Conservation (phyloP, 1,140 invertebrate species). For the Paraescarpia echinospica region DNA sequence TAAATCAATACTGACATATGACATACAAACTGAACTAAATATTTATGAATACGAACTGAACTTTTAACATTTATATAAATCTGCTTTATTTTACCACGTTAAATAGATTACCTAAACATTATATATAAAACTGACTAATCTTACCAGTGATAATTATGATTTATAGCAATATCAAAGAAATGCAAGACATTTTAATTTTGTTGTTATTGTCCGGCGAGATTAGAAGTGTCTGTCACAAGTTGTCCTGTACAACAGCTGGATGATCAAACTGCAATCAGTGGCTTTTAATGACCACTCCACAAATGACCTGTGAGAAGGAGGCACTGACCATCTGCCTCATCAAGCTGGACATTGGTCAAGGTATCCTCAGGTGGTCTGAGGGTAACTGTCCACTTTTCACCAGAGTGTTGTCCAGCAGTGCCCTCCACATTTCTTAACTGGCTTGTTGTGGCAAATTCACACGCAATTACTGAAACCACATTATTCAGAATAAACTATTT, state of each 20-base stretch:
- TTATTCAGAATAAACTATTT: not conserved
- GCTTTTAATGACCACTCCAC: not conserved
- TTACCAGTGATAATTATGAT: too few species aligned
- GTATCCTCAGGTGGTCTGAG: not conserved
- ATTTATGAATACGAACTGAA: too few species aligned
- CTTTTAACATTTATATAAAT: too few species aligned
- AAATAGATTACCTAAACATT: too few species aligned
- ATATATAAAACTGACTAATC: too few species aligned
- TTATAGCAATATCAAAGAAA: too few species aligned
- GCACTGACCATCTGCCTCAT: not conserved
- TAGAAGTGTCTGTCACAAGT: not conserved
- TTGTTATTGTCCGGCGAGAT: too few species aligned
- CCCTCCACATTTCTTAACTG: not conserved
- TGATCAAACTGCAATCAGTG: not conserved
- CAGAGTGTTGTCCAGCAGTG: not conserved
- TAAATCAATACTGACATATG: too few species aligned
- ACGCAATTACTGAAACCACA: not conserved
- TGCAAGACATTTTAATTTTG: too few species aligned
- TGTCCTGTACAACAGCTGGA: not conserved
- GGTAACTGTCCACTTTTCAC: not conserved
- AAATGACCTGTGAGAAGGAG: not conserved
- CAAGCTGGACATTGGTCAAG: not conserved
- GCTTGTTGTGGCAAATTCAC: not conserved
- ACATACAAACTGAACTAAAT: too few species aligned
- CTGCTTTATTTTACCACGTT: too few species aligned